Percentiles rank a stretch among this genome's conserved stretches.
These are phyloP conservation scores for Scaptomyza parva DNA, from an alignment of 2,888 invertebrate genomes.

Conservation along the genomic window DNA sequence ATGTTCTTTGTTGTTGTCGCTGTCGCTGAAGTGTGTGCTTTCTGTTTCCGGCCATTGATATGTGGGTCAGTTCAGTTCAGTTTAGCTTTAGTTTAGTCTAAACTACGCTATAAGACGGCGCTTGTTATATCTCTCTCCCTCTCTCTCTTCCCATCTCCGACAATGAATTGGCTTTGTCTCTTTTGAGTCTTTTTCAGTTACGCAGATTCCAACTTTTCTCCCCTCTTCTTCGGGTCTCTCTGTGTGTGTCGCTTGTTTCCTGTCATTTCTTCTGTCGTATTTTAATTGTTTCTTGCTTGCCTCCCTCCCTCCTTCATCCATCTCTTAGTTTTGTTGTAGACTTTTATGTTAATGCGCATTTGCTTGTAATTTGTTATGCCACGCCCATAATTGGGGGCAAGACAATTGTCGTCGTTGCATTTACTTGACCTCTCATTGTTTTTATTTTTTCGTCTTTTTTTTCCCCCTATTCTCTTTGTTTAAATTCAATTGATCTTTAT, in stretches of 20 bases:
- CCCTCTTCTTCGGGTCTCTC: neutral
- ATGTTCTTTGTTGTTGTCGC: slow-evolving; percentile 4
- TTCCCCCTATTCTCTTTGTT: slow-evolving; percentile 63
- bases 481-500: slow-evolving; percentile 80
- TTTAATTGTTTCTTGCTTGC: slow-evolving; percentile 59
- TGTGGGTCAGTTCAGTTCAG: slow-evolving; percentile 48
- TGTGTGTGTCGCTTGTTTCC: slow-evolving; percentile 36
- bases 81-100: slow-evolving; percentile 29
- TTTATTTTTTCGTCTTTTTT: slow-evolving; percentile 1
- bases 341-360: slow-evolving; percentile 72
- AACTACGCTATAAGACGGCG: slow-evolving; percentile 15
- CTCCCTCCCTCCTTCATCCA: neutral
- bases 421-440: slow-evolving; percentile 49
- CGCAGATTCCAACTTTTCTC: slow-evolving; percentile 42
- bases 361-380: slow-evolving; percentile 64
- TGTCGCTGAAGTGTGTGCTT: slow-evolving; percentile 28
- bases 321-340: slow-evolving; percentile 45
- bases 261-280: slow-evolving; percentile 58
- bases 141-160: slow-evolving; percentile 15
- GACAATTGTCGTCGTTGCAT: slow-evolving; percentile 53
- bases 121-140: neutral
- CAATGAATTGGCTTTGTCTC: slow-evolving; percentile 50
- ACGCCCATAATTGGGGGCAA: slow-evolving; percentile 40
- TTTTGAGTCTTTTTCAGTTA: slow-evolving; percentile 29
- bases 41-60: slow-evolving; percentile 60